Base-by-base conservation (phyloP, 1,140 invertebrate species). In the Pseudoatta argentina region DNA sequence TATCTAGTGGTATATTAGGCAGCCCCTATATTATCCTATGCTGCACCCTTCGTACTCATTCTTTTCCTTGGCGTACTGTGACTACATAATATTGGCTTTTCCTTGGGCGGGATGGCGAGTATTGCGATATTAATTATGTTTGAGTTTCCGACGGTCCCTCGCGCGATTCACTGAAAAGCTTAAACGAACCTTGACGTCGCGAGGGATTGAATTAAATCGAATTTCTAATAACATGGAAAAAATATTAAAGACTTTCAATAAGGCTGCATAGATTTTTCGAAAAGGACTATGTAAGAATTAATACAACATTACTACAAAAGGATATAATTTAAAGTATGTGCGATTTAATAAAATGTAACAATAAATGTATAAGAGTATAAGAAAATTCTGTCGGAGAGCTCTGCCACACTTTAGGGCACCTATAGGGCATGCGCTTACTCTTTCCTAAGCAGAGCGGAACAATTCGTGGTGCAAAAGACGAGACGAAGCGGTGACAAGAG, bases 41-140 rank as follows among this genome's bases (percentile, higher is more conserved):
- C 44, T 48, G 16, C 69, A 61, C 69, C 71, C 69, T 75, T 86
- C 69, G 53, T 71, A 51, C 14, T 27, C 39, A 39, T 64, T 30
- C 63, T 77, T 85, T 55, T 18, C 53, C 30, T 53, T 48, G 16
- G 44, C 21, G 10, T 59, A 1, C n/a, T 53, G 53, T 44, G 18
- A 30, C 67, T 63, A 75, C 34, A 51, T 39, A 27, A 79, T 72
- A 76, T 91, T 78, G 85, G 61, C 72, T 79, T 51, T 57, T 44
- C 51, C 55, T 59, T 51, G 39, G 66, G 21, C 57, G 53, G 55
- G 51, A 63, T 64, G 59, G 69, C 44, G 48, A 76, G 51, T 91
- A 91, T 87, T 86, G 85, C 81, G 78, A 91, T 88, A 89, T 91
- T 92, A 92, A 92, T 91, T 89, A 86, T 88, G 89, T 88, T 91